Base-by-base conservation (phyloP, 2,888 invertebrate genomes). In the Dicyrtoma fusca region DNA sequence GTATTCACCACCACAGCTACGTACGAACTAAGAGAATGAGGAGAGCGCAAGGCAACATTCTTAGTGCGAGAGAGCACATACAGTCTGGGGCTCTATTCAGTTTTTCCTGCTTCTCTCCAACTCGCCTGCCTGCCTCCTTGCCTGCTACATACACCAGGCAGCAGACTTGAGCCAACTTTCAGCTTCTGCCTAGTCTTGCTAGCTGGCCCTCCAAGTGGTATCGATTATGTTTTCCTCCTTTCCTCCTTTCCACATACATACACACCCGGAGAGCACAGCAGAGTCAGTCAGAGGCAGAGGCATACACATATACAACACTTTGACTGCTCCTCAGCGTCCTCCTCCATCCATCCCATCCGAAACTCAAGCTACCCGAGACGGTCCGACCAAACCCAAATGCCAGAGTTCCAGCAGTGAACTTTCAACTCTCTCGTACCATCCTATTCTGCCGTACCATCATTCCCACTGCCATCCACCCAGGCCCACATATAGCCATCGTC, bases 1-100 rank as follows among this genome's bases (percentile, higher is more conserved):
- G 76, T 75, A 77, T 75, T 74, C 79, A 76, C 76, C 73, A 77
- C 76, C 76, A 79, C 77, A 76, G 76, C 75, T 76, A 77, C 77
- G 74, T 77, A 77, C 76, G 74, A 78, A 79, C 79, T 79, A 77
- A 71, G 65, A 61, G 69, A 66, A 70, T 51, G 65, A 73, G 68
- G 74, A 74, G 71, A 69, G 76, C 76, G 76, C 76, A 76, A 63
- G 75, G 74, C 76, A 75, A 68, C 64, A 62, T 63, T 55, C 69
- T 59, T 59, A 57, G n/a, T 47, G 25, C 45, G n/a, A 63, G 21
- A 13, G 17, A 42, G 21, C 68, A 59, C n/a, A 69, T 14, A 55
- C 55, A 69, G 69, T 59, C 57, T 68, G 59, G 59, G 57, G 26
- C 59, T 55, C 59, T n/a, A 42, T 25, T 57, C 69, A 47, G 23